These are phyloP conservation scores for Cariama cristata DNA, from an alignment of 2,113 vertebrate genomes.

Conservation along the genomic window DNA sequence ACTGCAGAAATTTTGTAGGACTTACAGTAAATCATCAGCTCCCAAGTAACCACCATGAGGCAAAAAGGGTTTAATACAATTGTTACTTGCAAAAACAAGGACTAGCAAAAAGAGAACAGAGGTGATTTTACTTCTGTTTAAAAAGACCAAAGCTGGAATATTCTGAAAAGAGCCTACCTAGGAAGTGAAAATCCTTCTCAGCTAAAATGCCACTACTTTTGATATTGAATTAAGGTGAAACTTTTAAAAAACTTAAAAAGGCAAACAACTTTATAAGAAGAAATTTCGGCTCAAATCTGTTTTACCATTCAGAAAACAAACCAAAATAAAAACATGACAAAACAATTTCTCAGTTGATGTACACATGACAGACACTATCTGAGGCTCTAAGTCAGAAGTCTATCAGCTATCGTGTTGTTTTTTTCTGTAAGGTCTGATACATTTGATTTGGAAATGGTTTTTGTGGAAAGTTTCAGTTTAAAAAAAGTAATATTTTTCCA, in stretches of 20 bases:
- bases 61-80: background rate
- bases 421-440: background rate
- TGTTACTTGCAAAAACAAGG: background rate
- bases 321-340: background rate
- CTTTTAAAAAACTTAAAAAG: background rate
- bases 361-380: background rate
- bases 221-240: background rate
- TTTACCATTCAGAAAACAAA: background rate
- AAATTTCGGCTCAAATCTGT: background rate
- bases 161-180: background rate
- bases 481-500: background rate
- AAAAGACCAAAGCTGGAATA: background rate
- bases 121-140: background rate
- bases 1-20: background rate
- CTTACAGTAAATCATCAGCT: background rate
- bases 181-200: background rate
- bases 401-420: background rate
- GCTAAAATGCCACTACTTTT: background rate
- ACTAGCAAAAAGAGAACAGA: background rate
- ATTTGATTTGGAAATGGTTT: background rate
- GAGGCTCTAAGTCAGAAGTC: background rate
- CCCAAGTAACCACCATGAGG: background rate
- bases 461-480: background rate
- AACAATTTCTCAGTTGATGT: background rate
- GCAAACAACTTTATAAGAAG: background rate